These are phyloP conservation scores for Scolopax bukidnonensis DNA, from an alignment of 2,797 vertebrate species.

Conservation along the genomic window DNA sequence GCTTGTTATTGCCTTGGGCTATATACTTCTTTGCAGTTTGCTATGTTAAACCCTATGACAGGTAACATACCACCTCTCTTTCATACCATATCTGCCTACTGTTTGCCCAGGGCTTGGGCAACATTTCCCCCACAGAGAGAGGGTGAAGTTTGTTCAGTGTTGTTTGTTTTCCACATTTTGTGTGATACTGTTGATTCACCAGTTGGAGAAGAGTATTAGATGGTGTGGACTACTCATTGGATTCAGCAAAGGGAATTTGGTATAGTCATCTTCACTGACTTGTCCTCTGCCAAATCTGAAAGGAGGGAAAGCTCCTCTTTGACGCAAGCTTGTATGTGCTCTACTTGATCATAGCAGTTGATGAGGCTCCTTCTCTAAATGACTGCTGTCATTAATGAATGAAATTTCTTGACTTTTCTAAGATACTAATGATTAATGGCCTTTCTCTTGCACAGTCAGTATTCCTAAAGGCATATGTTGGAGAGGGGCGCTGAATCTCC, in stretches of 20 bases:
- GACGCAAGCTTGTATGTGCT: not conserved
- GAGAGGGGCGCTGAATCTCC: not conserved
- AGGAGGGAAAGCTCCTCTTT: not conserved
- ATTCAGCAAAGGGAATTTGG: not conserved
- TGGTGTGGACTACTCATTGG: accelerated
- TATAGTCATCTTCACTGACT: not conserved
- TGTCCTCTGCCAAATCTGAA: not conserved
- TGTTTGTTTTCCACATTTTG: not conserved
- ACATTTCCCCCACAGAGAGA: not conserved
- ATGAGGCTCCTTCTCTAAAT: not conserved
- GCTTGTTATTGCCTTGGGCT: not conserved
- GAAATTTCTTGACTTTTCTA: not conserved
- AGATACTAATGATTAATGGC: not conserved
- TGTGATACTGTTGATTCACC: not conserved
- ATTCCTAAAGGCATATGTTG: not conserved
- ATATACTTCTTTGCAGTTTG: not conserved
- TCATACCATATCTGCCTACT: not conserved
- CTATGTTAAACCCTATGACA: not conserved
- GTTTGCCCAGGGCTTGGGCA: not conserved
- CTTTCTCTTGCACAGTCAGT: not conserved
- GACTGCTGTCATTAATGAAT: not conserved
- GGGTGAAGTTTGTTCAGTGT: not conserved
- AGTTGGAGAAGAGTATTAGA: not conserved
- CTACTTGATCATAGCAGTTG: not conserved
- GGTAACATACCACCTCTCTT: not conserved